Evolutionary conservation across 1,140 invertebrate genomes (phyloP), one percentile per base, ranked within the genome.

Genomic region (Bombus soroeensis): DNA sequence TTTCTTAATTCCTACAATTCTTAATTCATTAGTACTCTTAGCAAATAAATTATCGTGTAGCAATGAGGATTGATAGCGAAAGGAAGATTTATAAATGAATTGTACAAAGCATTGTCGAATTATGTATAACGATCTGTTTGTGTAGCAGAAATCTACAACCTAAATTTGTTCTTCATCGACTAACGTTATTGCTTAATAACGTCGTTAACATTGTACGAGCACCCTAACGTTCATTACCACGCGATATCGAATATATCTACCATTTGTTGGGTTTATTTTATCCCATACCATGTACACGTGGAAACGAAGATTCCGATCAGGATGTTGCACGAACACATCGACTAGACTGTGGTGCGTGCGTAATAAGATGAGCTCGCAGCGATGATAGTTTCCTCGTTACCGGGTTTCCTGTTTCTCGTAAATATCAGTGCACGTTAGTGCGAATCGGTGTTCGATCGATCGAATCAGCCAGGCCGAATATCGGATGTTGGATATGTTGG

Each of bases 401-500:
- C 13, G 8, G 43, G 2, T 41, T 78, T 83, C 74, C 64, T 78
- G 34, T 41, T 41, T 25, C 34, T 8, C 59, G 72, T 53, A 34
- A 76, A 59, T 41, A 28, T 74, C 53, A 34, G 4, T 13, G 13
- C 4, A 0, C 12, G n/a, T 47, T 8, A 5, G 25, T 47, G 70
- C 28, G 12, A n/a, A 47, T 59, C 43, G 9, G 5, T 0, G 5
- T 25, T 3, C 10, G 37, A 64, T 37, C 62, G 73, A 80, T 85
- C 70, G 9, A 22, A 37, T 25, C 18, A 3, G 15, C 9, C 53
- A 25, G 12, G 37, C 32, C 71, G 22, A 85, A 68, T 81, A 70
- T 81, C 81, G 43, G 72, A 86, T 86, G 18, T 53, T 53, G 47
- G 6, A 53, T 53, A 53, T 34, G 77, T 81, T 75, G 34, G 84